These are phyloP conservation scores for Paguma larvata DNA, from an alignment of 2,797 vertebrate genomes.

Conservation along the genomic window DNA sequence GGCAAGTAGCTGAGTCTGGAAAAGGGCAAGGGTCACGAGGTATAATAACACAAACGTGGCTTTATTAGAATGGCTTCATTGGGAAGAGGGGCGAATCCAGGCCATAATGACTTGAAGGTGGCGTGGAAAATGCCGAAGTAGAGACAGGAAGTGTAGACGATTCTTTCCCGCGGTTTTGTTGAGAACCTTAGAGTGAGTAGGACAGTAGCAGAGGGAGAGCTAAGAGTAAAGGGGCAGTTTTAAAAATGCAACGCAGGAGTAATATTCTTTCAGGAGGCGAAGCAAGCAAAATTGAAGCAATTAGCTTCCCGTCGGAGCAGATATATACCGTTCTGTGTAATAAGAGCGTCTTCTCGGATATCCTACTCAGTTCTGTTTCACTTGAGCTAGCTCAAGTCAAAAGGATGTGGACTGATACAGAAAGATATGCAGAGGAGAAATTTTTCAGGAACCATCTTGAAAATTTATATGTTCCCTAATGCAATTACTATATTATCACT, in stretches of 20 bases:
- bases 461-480: background rate
- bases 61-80: background rate
- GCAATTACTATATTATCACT: constrained; percentile 33
- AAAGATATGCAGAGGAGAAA: constrained; percentile 20
- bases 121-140: background rate
- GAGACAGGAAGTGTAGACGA: background rate
- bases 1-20: background rate
- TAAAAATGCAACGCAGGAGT: background rate
- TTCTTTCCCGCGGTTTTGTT: background rate
- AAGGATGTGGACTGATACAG: constrained; percentile 1
- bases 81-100: background rate
- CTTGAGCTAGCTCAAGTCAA: background rate
- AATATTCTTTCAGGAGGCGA: background rate
- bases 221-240: background rate
- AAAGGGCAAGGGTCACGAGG: background rate
- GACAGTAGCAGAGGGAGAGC: background rate
- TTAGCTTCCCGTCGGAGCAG: background rate
- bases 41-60: background rate
- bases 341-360: background rate
- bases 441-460: constrained; percentile 57
- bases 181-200: background rate
- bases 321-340: rapidly evolving
- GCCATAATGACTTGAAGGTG: no score
- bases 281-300: background rate
- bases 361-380: background rate